A percentile compares a stretch with the other conserved stretches of the same genome.
phyloP scores from a whole-genome alignment of 2,888 invertebrate genomes.

The Hypselothyrea guttata region DNA sequence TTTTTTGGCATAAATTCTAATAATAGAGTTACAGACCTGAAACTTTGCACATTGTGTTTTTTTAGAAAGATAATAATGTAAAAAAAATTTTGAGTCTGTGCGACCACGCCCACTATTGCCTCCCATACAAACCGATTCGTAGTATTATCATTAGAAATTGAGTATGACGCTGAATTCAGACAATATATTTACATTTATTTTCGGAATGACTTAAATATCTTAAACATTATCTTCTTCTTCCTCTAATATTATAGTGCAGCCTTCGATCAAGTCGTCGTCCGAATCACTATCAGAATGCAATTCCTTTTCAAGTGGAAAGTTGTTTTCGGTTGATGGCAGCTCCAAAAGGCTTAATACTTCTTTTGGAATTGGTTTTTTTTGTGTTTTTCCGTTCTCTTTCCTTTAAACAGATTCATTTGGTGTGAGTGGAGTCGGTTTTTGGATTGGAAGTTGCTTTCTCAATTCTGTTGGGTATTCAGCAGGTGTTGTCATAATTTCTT shows the following conservation, averaged over 20 bases:
- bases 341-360: too few relatives aligned
- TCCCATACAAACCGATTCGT: conserved; percentile 1
- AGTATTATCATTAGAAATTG: background rate
- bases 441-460: background rate
- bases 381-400: too few relatives aligned
- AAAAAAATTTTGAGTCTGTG: conserved; percentile 1
- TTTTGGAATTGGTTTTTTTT: too few relatives aligned
- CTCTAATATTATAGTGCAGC: background rate
- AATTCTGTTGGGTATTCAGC: background rate
- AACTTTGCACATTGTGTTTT: conserved; percentile 1
- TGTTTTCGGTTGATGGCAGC: too few relatives aligned
- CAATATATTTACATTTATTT: conserved; percentile 1
- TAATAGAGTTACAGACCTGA: background rate
- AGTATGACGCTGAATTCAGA: background rate
- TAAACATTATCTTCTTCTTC: background rate
- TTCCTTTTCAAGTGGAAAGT: too few relatives aligned
- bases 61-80: too few relatives aligned
- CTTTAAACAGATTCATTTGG: too few relatives aligned
- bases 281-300: background rate
- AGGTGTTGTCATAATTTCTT: background rate
- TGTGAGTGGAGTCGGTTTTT: conserved; percentile 4
- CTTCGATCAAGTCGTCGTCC: background rate
- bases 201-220: background rate
- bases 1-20: background rate
- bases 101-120: background rate